Conservation (phyloP, 2,113 vertebrate species). For the Canis aureus region DNA sequence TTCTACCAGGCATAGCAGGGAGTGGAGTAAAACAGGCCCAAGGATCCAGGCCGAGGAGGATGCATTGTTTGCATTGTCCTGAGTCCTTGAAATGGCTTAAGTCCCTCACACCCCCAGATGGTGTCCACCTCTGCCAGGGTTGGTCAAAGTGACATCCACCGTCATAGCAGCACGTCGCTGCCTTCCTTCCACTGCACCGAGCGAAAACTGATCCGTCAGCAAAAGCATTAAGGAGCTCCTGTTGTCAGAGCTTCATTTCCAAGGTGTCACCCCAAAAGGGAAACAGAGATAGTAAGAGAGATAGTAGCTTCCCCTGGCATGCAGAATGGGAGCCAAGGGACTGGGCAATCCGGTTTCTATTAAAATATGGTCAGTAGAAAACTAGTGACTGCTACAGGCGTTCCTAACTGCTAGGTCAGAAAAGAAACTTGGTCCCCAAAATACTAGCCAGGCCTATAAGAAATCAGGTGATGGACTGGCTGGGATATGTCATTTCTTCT, state of each 20-base stretch:
- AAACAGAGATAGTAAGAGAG: constrained; percentile 34
- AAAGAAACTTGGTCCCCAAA: neutral
- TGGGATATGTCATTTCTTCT: constrained; percentile 46
- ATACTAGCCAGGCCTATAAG: neutral
- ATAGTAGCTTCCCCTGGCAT: neutral
- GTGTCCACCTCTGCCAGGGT: neutral
- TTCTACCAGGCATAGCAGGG: neutral
- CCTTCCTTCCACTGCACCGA: neutral
- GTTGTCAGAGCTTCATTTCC: neutral
- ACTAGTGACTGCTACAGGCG: neutral
- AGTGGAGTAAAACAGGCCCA: neutral
- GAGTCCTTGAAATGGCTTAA: neutral
- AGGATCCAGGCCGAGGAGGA: neutral
- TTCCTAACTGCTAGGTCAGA: neutral
- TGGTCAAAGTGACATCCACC: neutral
- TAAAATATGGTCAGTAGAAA: constrained; percentile 27
- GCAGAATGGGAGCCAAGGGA: neutral
- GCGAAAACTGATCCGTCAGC: neutral
- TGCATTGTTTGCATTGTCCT: neutral
- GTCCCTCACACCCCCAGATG: neutral
- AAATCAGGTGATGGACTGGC: neutral
- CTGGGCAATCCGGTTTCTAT: neutral
- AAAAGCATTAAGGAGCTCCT: neutral
- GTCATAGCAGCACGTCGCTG: fast-evolving
- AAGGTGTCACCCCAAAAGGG: neutral